Evolutionary conservation across 35 echinoderm and acorn worm genomes (phyloP), one percentile per base, ranked within the genome.

Genomic region (Chiridota heheva): DNA sequence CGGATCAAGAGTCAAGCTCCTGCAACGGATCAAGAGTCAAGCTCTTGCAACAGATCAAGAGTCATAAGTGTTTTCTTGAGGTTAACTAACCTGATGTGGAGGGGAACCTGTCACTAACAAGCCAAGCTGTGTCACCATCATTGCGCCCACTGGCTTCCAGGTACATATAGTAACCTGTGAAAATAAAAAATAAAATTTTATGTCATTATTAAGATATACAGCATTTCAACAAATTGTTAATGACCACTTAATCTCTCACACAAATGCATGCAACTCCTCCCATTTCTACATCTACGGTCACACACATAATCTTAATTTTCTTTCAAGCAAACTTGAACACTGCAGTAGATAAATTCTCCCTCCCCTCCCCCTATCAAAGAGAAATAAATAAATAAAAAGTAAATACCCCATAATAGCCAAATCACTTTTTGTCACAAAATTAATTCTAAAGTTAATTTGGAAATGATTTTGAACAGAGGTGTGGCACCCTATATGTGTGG

Each of bases 91-190:
- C 83, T 34, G 36, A 55, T 2, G 84, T 93, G 2, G 84, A 37
- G 20, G 87, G 84, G 8, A 93, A 44, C 17, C 80, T 69, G 44
- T 88, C 84, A 63, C 92, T 96, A 13, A 96, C 74, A 73, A 96
- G 76, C 92, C 87, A 89, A 32, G 92, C 81, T 39, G 66, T 96
- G 33, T 90, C 58, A 3, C 92, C 92, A 25, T 76, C 73, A 24
- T 33, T 45, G 18, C 76, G 81, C 44, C 42, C 29, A 17, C 64
- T 69, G 20, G 84, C 66, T 41, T 96, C 92, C 45, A 90, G 53
- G 68, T 81, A 96, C 35, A 83, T 67, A 41, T 89, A 96, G 48
- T 86, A 89, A 58, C 91, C 91, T 92, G 78, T 10, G 22, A 13
- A 47, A 77, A 22, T 28, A 39, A 55, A 20, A 61, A 13, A 10